Evolutionary conservation across 2,888 invertebrate species (phyloP), one percentile per base, ranked within the genome.

Genomic region (Crossocerus cetratus): DNA sequence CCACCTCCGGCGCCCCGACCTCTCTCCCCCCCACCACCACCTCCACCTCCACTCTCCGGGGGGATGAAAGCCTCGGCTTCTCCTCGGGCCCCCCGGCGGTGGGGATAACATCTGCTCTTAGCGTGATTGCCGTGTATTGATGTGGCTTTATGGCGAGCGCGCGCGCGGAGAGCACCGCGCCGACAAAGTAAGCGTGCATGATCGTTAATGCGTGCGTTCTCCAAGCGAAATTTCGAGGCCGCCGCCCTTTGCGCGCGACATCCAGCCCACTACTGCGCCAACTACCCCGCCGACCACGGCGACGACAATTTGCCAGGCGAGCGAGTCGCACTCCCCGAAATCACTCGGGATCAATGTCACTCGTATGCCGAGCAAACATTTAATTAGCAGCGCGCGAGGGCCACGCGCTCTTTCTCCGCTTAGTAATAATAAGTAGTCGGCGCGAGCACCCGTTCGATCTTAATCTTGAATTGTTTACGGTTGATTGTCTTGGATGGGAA

Each of bases 71-170:
- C 65, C 32, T 32, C 32, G 32, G 32, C 32, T 32, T 32, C n/a
- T n/a, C 8, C 5, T 56, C 44, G 20, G 32, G n/a, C n/a, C n/a
- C n/a, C n/a, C 16, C 43, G 54, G n/a, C n/a, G 79, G 87, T 83
- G 83, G 87, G 87, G 86, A 85, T 87, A 88, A 88, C 86, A 88
- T 88, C 87, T 88, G 88, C 88, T 88, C 87, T 88, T 88, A 88
- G 86, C 86, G 86, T 87, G 88, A 88, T 88, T 88, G 87, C 86
- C 83, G 85, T 86, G 87, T 87, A 88, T 87, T 85, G 87, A 86
- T 87, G 87, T 83, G 86, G 86, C 87, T 87, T 87, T 87, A 87
- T 84, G 84, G 85, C 85, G 83, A 85, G 84, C 83, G 84, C 83
- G 32, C 32, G 32, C 3, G 32, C 32, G 32, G 8, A 3, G 81